A percentile compares a stretch with the other conserved stretches of the same genome.
phyloP scores from a whole-genome alignment of 2,797 vertebrate species.

The Danio aesculapii region DNA sequence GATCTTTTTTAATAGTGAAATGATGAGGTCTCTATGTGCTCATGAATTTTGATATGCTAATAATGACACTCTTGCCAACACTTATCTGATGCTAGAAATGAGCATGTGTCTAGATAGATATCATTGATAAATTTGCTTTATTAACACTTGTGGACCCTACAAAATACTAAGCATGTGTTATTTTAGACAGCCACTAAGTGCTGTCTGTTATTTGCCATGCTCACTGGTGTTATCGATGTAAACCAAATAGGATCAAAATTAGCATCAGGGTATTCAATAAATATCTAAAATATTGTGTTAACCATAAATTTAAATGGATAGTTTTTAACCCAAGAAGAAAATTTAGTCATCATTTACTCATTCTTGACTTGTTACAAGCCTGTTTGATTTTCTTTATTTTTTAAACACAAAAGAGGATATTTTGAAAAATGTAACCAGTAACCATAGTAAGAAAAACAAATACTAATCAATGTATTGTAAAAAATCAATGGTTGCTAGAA shows the following conservation, averaged over 20 bases:
- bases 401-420: too few relatives aligned
- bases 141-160: slow-evolving; percentile 27
- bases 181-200: slow-evolving; percentile 14
- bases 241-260: slow-evolving; percentile 13
- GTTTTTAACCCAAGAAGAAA: too few relatives aligned
- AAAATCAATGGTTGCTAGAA: too few relatives aligned
- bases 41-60: slow-evolving; percentile 11
- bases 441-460: too few relatives aligned
- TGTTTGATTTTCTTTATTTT: too few relatives aligned
- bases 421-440: too few relatives aligned
- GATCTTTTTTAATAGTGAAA: slow-evolving; percentile 20
- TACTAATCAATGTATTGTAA: too few relatives aligned
- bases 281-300: slow-evolving; percentile 6
- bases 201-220: slow-evolving; percentile 35
- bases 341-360: too few relatives aligned
- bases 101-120: slow-evolving; percentile 11
- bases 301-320: slow-evolving; percentile 12
- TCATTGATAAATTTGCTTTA: slow-evolving; percentile 19
- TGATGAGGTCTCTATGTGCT: slow-evolving; percentile 19
- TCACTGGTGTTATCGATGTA: slow-evolving; percentile 37
- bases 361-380: too few relatives aligned
- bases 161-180: slow-evolving; percentile 44
- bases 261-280: neutral
- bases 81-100: slow-evolving; percentile 18
- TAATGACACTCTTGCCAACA: slow-evolving; percentile 34